Evolutionary conservation across 2,797 vertebrate species (phyloP), one percentile per base, ranked within the genome.

Genomic region (Leptatherina wallacei): DNA sequence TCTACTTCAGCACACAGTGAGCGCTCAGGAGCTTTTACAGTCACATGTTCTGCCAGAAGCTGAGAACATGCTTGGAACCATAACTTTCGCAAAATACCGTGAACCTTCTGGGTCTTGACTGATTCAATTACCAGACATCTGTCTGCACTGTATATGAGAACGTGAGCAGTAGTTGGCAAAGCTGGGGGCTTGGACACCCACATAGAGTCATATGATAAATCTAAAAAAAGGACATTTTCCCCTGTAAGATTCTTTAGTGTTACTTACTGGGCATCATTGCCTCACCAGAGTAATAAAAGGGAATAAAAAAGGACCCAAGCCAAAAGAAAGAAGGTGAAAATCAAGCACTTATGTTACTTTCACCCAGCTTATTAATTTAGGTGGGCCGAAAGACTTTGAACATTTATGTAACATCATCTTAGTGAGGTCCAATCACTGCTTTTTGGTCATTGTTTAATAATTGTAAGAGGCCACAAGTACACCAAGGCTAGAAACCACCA

Each of bases 41-140:
- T 94, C 94, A 94, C 93, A 93, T 94, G 93, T 84, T 84, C 76
- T 6, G 4, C 42, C 35, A 81, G 51, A 80, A 69, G 65, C 80
- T 58, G 72, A 78, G 62, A 77, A 88, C 62, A 71, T 69, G 77
- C 22, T 58, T n/a, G 27, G 30, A 70, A 87, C 63, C 77, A 77
- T 58, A 77, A 83, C 69, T 75, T 40, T 61, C 22, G 78, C 36
- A 72, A 84, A 84, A 76, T 55, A 71, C 78, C n/a, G 16, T 52
- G 40, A 86, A 73, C 47, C 69, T 67, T 52, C 78, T 33, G 49
- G 56, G 58, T 78, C 75, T 29, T 63, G 65, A 70, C 51, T 77
- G 64, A 83, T 59, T 82, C 20, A 36, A 36, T 61, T 61, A 62
- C 0, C 36, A 67, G 10, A 47, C 30, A 49, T 68, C 11, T 20